These are phyloP conservation scores for Lagodon rhomboides DNA, from an alignment of 2,797 vertebrate genomes.

Conservation along the genomic window DNA sequence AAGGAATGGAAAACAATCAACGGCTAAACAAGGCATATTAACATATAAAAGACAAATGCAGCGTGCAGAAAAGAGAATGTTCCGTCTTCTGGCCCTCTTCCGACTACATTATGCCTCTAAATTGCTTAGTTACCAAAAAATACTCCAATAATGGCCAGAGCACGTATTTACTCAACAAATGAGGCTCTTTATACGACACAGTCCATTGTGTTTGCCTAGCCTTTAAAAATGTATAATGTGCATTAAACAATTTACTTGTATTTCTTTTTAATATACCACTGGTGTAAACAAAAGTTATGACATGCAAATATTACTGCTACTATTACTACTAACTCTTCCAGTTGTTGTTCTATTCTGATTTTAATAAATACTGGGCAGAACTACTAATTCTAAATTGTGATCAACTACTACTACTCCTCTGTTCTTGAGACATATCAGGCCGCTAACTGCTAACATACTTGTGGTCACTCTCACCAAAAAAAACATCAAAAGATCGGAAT, in stretches of 20 bases:
- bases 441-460: not conserved
- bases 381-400: not conserved
- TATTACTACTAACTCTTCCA: not conserved
- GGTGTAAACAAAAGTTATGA: not conserved
- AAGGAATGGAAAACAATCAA: not conserved
- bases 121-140: constrained; percentile 22
- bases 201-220: not conserved
- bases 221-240: not conserved
- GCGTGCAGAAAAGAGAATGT: not conserved
- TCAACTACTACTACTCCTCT: not conserved
- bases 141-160: not conserved
- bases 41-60: not conserved
- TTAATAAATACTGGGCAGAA: not conserved
- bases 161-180: constrained; percentile 4
- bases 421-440: not conserved
- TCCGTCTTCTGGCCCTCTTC: not conserved
- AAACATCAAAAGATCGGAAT: not conserved
- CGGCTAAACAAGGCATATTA: not conserved
- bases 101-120: constrained; percentile 9
- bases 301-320: not conserved
- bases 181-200: not conserved
- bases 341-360: not conserved
- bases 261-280: not conserved
- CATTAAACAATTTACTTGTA: not conserved
- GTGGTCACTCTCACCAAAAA: not conserved